These are phyloP conservation scores for Iguana delicatissima DNA, from an alignment of 2,797 vertebrate species.

Conservation along the genomic window DNA sequence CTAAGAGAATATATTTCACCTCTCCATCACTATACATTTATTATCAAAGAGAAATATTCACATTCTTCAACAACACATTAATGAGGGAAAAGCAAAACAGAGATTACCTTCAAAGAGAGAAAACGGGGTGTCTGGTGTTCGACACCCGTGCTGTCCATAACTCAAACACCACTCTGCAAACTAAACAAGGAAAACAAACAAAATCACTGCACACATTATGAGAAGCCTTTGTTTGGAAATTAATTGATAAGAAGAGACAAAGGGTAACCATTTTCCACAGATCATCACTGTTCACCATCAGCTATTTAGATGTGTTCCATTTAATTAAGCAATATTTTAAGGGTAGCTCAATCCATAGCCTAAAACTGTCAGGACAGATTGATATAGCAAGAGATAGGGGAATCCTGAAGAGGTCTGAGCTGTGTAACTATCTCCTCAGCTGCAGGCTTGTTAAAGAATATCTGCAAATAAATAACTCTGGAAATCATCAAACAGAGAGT, in stretches of 20 bases:
- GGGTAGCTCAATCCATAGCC: background rate
- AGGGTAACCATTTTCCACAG: background rate
- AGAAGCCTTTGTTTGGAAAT: background rate
- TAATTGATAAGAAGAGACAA: background rate
- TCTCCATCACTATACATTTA: background rate
- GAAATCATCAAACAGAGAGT: background rate
- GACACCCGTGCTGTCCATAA: conserved; percentile 94
- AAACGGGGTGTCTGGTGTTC: conserved; percentile 94
- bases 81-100: conserved; percentile 5
- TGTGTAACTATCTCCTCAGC: no score
- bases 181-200: conserved; percentile 74
- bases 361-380: background rate
- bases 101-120: conserved; percentile 97
- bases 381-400: background rate
- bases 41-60: background rate
- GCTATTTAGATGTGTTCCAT: background rate
- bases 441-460: background rate
- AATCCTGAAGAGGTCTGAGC: background rate
- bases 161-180: conserved; percentile 99
- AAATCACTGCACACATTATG: background rate
- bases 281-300: background rate
- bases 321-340: background rate
- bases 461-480: background rate
- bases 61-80: background rate
- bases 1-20: background rate